Evolutionary conservation across 2,888 invertebrate species (phyloP).

Genomic region (Pheosia gnoma): DNA sequence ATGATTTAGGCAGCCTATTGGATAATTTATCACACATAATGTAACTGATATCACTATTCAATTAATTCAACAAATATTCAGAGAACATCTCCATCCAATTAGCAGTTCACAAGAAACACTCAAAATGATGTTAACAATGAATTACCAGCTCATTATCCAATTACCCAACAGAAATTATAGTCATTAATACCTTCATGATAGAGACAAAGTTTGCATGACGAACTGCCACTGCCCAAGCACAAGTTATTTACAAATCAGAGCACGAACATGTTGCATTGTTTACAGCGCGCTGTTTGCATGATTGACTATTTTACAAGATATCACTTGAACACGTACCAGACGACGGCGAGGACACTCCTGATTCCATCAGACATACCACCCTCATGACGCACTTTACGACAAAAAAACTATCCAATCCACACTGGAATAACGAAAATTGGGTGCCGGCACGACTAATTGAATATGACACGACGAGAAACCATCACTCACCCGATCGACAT

Average conservation of each 20-base stretch:
- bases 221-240: constrained; percentile 12
- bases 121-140: constrained; percentile 5
- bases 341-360: constrained; percentile 14
- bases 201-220: constrained; percentile 23
- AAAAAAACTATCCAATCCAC: constrained; percentile 54
- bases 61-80: not conserved
- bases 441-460: constrained; percentile 68
- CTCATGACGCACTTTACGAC: constrained; percentile 52
- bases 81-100: constrained; percentile 2
- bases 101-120: not conserved
- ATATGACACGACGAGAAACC: constrained; percentile 49
- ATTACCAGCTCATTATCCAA: constrained; percentile 4
- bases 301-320: constrained; percentile 36
- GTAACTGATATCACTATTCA: not conserved
- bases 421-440: constrained; percentile 58
- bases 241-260: constrained; percentile 61
- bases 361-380: constrained; percentile 37
- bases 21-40: not conserved
- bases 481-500: constrained; percentile 50
- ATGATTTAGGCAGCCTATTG: not conserved
- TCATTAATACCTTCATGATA: constrained; percentile 16
- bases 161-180: constrained; percentile 4
- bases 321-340: constrained; percentile 19
- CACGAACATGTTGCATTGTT: constrained; percentile 72
- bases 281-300: constrained; percentile 51